Conservation (phyloP, 2,888 invertebrate genomes). For the Lasioglossum lativentre region DNA sequence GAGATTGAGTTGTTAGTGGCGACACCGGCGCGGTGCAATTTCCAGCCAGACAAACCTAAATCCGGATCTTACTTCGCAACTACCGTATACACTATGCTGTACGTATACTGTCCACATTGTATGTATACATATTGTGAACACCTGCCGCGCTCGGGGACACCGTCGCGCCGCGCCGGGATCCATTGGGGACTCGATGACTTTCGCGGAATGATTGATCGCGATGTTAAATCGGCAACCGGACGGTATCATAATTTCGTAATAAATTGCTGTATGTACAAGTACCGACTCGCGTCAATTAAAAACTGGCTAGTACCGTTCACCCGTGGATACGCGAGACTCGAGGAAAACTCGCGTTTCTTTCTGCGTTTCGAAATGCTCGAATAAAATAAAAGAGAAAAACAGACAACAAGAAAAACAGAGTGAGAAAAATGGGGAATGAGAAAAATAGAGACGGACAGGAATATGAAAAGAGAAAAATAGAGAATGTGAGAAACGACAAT, state of each 20-base stretch:
- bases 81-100: background rate
- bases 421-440: too few relatives aligned
- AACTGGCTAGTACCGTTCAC: conserved; percentile 20
- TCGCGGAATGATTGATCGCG: conserved; percentile 27
- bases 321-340: background rate
- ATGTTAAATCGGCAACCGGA: conserved; percentile 34
- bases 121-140: background rate
- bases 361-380: background rate
- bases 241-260: conserved; percentile 29
- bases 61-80: conserved; percentile 5
- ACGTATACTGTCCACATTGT: background rate
- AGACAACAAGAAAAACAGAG: background rate
- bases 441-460: too few relatives aligned
- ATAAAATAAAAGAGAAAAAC: background rate
- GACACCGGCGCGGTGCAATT: background rate
- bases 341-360: background rate
- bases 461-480: background rate
- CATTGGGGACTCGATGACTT: background rate
- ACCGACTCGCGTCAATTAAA: conserved; percentile 33
- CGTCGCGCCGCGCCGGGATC: background rate
- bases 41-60: background rate
- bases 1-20: background rate
- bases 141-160: conserved; percentile 4
- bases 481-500: too few relatives aligned
- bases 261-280: conserved; percentile 38